These are phyloP conservation scores for Barnardius zonarius DNA, from an alignment of 2,113 vertebrate species.

Conservation along the genomic window DNA sequence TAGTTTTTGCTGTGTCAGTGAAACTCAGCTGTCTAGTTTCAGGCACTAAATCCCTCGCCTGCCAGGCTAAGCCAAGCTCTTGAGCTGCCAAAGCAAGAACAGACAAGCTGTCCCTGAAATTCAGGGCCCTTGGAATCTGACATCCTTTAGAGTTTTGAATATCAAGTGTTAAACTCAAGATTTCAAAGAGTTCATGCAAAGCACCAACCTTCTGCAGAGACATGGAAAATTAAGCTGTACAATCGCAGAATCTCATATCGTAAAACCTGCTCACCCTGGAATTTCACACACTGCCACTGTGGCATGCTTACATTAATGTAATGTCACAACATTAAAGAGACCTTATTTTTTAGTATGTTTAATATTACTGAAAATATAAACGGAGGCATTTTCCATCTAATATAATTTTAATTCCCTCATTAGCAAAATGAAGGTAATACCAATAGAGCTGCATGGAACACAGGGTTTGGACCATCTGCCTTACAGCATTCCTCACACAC, in stretches of 20 bases:
- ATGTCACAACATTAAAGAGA: background rate
- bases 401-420: background rate
- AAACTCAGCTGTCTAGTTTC: background rate
- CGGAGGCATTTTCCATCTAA: background rate
- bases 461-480: background rate
- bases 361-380: background rate
- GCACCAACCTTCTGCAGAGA: background rate
- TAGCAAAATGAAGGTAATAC: background rate
- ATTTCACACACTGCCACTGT: background rate
- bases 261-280: background rate
- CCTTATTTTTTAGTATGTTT: background rate
- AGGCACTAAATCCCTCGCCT: background rate
- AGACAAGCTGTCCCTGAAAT: slow-evolving; percentile 7
- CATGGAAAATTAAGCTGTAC: background rate
- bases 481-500: background rate
- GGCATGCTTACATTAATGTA: background rate
- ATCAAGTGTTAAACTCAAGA: background rate
- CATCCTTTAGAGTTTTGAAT: background rate
- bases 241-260: background rate
- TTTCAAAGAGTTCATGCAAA: background rate
- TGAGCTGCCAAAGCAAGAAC: background rate
- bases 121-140: background rate
- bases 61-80: background rate
- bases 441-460: background rate
- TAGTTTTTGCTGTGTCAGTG: background rate